Base-by-base conservation (phyloP, 1,140 invertebrate species). In the Euwallacea fornicatus region DNA sequence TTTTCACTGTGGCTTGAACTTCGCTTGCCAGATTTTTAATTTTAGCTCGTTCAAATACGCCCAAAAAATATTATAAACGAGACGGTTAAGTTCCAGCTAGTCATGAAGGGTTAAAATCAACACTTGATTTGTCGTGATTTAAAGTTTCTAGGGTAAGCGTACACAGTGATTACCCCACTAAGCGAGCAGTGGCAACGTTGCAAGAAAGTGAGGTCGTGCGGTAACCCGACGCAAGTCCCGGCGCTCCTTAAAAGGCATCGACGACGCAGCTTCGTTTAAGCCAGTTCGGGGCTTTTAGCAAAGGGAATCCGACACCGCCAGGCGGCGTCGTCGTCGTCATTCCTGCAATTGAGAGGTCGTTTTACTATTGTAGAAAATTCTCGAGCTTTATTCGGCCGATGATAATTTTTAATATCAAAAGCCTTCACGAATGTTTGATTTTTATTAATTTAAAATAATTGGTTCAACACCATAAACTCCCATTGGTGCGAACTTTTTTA, bases 191-290 rank as follows among this genome's bases (percentile, higher is more conserved):
- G 71, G 65, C 66, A 68, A 61, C 61, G 61, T 63, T 58, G 53
- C 55, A 66, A 47, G 55, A 62, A 60, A 66, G 44, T 67, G 72
- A 61, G 63, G 72, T 66, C 74, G 67, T 66, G 61, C 54, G 66
- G 72, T 75, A 79, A 78, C 74, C 70, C 78, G 77, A 78, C 77
- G 78, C 78, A 78, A 69, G 75, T 72, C 72, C 64, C 74, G 74
- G 71, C 78, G 78, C 77, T 69, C 78, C 78, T 77, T 79, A 78
- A 78, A 79, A 78, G 78, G 78, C 70, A 78, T 77, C 66, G 77
- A 75, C 60, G 60, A 50, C 50, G 58, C 41, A 15, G 58, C 67
- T 15, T 69, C 16, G 60, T 13, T 69, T 69, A 69, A 69, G 67
- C 60, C 67, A 69, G 60, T 53, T 67, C 64, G 10, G 55, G 64